phyloP scores from a whole-genome alignment of 2,113 vertebrate species.

The Caracal caracal region DNA sequence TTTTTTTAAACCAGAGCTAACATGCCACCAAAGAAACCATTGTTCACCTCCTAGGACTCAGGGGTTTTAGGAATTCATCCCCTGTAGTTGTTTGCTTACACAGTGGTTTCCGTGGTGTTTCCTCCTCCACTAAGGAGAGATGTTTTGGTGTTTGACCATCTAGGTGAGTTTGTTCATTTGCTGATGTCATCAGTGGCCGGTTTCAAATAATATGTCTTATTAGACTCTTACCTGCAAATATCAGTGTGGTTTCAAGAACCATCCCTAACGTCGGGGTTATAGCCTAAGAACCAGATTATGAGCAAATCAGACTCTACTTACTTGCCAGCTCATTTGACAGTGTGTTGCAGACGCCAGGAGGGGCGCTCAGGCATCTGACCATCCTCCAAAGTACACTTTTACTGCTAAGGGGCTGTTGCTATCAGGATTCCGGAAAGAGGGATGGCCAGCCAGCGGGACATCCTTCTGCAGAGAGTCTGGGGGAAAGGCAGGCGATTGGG shows the following conservation, averaged over 20 bases:
- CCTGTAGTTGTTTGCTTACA: not conserved
- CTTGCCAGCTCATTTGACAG: not conserved
- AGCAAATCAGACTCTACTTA: not conserved
- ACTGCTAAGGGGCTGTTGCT: not conserved
- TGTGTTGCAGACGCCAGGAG: not conserved
- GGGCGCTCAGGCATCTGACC: not conserved
- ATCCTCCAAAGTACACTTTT: not conserved
- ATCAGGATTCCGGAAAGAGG: not conserved
- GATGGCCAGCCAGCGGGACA: not conserved
- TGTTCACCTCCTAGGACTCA: not conserved
- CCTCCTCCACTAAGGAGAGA: not conserved
- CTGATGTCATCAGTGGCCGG: not conserved
- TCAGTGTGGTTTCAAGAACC: not conserved
- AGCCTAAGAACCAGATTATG: not conserved
- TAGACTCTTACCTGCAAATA: not conserved
- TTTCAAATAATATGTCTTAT: conserved; percentile 28
- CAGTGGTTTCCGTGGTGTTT: not conserved
- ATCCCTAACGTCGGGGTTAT: not conserved
- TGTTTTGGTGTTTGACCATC: not conserved
- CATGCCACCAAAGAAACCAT: not conserved
- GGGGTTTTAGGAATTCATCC: not conserved
- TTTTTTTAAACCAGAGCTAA: not conserved
- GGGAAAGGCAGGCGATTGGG: not conserved
- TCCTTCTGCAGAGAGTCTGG: not conserved
- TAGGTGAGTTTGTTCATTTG: not conserved